Base-by-base conservation (phyloP, 2,113 vertebrate species). In the Urocolius indicus region DNA sequence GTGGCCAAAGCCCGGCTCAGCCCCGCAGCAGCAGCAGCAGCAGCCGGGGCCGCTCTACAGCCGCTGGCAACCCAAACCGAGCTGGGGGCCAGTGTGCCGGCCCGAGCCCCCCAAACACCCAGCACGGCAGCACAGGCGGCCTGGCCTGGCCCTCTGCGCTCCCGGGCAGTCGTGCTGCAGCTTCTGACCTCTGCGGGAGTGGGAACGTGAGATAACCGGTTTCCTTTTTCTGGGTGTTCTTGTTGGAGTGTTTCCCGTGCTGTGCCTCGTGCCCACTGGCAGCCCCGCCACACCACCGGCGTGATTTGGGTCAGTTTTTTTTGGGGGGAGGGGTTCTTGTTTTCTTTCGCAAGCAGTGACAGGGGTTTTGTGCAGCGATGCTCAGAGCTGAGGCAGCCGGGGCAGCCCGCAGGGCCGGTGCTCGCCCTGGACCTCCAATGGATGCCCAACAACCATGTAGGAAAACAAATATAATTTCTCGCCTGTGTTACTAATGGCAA, bases 1-100 rank as follows among this genome's bases (percentile, higher is more conserved):
- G 88, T 72, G 87, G 92, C 84, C 88, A 95, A 95, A 96, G 94
- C 95, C 91, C 90, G 86, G 91, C 94, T 96, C 94, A 94, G 95
- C 95, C 94, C 38, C 38, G 38, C 80, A 4, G 88, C 86, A 87
- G 84, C 67, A 11, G 38, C 80, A 4, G 88, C 86, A 87, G 84
- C 67, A 11, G 55, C 38, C 29, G 26, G 88, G 84, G 93, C 45
- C 46, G 30, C 66, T 38, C 52, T 18, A 45, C 55, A 10, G 78
- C 46, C 58, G 5, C 23, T 18, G 66, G 81, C 55, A 18, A 49
- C 79, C 80, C 74, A 27, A 55, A 54, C 41, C 6, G 11, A 17
- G 43, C 36, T 4, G 3, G 36, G 57, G 71, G 79, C 43, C 34
- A 55, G 11, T 2, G 10, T 29, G 6, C 7, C 11, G 67, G 87